Evolutionary conservation across 2,888 invertebrate species (phyloP).

Genomic region (Drosophila leonis): DNA sequence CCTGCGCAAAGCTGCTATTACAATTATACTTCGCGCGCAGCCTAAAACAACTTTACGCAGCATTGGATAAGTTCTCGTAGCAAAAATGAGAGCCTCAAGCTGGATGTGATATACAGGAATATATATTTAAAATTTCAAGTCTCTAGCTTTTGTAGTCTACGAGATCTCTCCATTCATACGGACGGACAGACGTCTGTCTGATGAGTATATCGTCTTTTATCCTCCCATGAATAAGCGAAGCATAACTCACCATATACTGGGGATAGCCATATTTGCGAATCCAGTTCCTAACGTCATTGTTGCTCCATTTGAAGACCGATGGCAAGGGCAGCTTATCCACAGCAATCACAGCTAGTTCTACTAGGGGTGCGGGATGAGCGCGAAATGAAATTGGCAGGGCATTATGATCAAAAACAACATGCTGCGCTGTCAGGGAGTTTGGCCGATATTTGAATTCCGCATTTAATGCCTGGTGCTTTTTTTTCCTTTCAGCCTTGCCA

Average conservation of each 20-base stretch:
- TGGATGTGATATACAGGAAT: not conserved
- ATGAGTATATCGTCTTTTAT: not conserved
- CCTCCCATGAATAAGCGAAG: too few species aligned
- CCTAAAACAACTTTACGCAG: not conserved
- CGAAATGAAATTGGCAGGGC: slow-evolving; percentile 72
- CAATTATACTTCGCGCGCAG: too few species aligned
- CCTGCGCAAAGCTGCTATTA: too few species aligned
- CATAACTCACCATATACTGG: slow-evolving; percentile 86
- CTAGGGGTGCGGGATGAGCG: slow-evolving; percentile 85
- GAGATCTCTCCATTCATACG: not conserved
- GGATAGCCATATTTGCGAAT: slow-evolving; percentile 86
- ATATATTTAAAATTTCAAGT: not conserved
- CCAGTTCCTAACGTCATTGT: slow-evolving; percentile 86
- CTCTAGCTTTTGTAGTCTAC: not conserved
- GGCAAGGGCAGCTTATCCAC: slow-evolving; percentile 85
- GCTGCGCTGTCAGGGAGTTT: not conserved
- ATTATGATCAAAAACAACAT: slow-evolving; percentile 44
- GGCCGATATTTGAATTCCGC: slow-evolving; percentile 32
- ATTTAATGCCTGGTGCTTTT: not conserved
- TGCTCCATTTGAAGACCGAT: slow-evolving; percentile 86
- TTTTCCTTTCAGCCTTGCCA: not conserved
- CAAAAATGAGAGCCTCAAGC: not conserved
- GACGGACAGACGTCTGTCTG: not conserved
- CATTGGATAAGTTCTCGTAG: not conserved
- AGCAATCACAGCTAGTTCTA: slow-evolving; percentile 79